Base-by-base conservation (phyloP, 2,113 vertebrate genomes). In the Zosterops lateralis region DNA sequence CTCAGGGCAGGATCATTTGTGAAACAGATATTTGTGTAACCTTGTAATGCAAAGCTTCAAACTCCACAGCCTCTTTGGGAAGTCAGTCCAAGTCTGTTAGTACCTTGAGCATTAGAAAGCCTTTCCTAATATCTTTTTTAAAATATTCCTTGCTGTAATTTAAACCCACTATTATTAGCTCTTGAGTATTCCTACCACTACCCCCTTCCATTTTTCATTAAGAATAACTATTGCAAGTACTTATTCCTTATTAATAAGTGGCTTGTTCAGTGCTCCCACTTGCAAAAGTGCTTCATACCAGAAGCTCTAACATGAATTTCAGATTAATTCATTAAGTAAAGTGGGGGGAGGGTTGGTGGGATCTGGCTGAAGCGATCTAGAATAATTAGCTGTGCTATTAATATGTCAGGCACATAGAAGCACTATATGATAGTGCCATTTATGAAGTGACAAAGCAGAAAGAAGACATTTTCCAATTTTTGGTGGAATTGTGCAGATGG, bases 141-240 rank as follows among this genome's bases (percentile, higher is more conserved):
- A 83, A 90, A 54, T 86, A 84, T 32, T 80, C 51, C 44, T 84
- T 84, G 42, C 65, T 89, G 86, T 80, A 87, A 77, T 73, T 92
- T 90, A 84, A 90, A 86, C 65, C 29, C 44, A 58, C 32, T 82
- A 32, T 94, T 92, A 89, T 71, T 73, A 67, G 60, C 38, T 92
- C 80, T 73, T 25, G 34, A 80, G 25, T 86, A 84, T 82, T 92
- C 51, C 44, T 88, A 65, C 71, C 18, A 38, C 65, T 67, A 67
- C 72, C 56, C 62, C 29, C 51, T 83, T 92, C 72, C 29, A 80
- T 89, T 95, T 94, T 93, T 89, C 73, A 77, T 88, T 83, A 86
- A 83, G 77, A 81, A 40, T 50, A 88, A 79, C 68, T 80, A 58
- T 29, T 73, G 34, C 89, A 87, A 67, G 77, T 73, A 67, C 65